Evolutionary conservation across 2,113 vertebrate species (phyloP), one percentile per base, ranked within the genome.

Genomic region (Mola mola): DNA sequence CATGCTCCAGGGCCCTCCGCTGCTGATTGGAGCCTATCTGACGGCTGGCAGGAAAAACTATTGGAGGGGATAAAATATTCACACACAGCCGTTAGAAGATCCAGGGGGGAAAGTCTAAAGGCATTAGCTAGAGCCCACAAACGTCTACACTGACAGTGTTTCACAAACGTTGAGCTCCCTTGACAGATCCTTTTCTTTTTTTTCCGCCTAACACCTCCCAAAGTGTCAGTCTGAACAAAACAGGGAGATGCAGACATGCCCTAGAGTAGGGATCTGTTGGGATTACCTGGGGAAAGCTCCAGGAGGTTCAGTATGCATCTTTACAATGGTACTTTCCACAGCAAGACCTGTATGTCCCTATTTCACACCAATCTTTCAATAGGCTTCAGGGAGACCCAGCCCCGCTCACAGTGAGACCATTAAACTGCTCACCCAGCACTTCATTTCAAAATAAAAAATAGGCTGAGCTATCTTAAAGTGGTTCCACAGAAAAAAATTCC

Each of bases 31-130:
- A 88, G 87, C 58, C 80, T 84, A 85, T 87, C 87, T 90, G 88
- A 88, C 77, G 85, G 75, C 85, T 84, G 85, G 86, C 85, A 71
- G 82, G 79, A 69, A 85, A 89, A 84, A 88, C 88, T 87, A 88
- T 89, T 69, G 64, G 79, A 84, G 87, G 78, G 72, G 80, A 87
- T 90, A 86, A 88, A 89, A 90, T 87, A 90, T 90, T 90, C 85
- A 87, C 88, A 87, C 83, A 82, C 74, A 73, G 81, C 80, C 81
- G 77, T 85, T 82, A 80, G 81, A 82, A 73, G 83, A 86, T 90
- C 87, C 75, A 74, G 75, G 56, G 84, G 81, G 76, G 76, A 15
- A 80, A 74, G 85, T 90, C 88, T 79, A 60, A 84, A 90, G 78
- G 84, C 87, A 85, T 90, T 88, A 89, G 77, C 79, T 66, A 61